Evolutionary conservation across 2,113 vertebrate genomes (phyloP), one percentile per base, ranked within the genome.

Genomic region (Ifrita kowaldi): DNA sequence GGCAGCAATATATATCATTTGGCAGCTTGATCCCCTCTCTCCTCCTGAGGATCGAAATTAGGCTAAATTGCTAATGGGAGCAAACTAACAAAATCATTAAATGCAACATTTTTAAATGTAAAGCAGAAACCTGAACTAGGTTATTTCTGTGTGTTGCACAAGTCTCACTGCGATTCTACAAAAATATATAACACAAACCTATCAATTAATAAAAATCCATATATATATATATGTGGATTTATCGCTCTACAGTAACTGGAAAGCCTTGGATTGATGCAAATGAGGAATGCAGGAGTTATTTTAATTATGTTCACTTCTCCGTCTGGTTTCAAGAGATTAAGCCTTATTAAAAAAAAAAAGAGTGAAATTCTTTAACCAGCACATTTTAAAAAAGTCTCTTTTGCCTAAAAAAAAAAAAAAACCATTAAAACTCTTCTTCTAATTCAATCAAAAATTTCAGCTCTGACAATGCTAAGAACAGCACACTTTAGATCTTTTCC

Each of bases 381-480:
- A 13, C 67, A 83, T 85, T 56, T 14, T 10, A 16, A 63, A 91
- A 95, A 95, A 57, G 37, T 65, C 89, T 90, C 87, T 75, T 96
- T 95, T 91, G 67, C 87, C 96, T 76, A 97, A 37, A 97, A 35
- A 46, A 46, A 44, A 41, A 39, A 49, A 63, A 47, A 73, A 28
- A 59, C 92, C 88, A 97, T 96, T 98, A 96, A 92, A 96, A 93
- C 86, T 96, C 85, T 49, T 81, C 33, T 87, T 84, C 52, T 93
- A 96, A 95, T 56, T 75, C 86, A 95, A 97, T 96, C 60, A 93
- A 95, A 97, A 96, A 93, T 79, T 80, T 80, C 49, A 63, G 47
- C 74, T 81, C 87, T 96, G 96, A 98, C 93, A 97, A 92, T 57
- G 49, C 26, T 81, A 96, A 94, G 97, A 96, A 97, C 75, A 94